Percentiles rank a stretch among this genome's conserved stretches.
These are phyloP conservation scores for Sinodicranocentrus sp. DNA, from an alignment of 2,888 invertebrate species.

Conservation along the genomic window DNA sequence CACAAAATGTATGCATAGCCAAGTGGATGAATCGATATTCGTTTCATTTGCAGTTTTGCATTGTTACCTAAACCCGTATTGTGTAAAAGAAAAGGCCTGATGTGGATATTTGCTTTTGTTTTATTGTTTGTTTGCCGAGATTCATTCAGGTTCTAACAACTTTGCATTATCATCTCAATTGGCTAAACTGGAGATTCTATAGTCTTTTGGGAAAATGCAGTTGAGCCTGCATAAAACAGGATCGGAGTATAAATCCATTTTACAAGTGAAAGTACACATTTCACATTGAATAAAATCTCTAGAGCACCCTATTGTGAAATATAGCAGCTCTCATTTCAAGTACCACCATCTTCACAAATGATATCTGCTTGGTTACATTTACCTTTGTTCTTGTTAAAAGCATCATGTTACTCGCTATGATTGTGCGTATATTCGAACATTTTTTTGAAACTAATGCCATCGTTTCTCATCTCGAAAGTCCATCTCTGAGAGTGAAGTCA, in stretches of 20 bases:
- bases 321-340: too few species aligned
- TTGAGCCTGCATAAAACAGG: neutral
- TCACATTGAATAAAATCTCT: neutral
- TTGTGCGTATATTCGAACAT: too few species aligned
- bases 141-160: neutral
- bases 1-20: too few species aligned
- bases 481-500: neutral
- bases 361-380: neutral
- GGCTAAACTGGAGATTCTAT: neutral
- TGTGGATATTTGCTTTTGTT: too few species aligned
- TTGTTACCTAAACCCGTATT: too few species aligned
- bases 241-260: neutral
- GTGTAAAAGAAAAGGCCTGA: too few species aligned
- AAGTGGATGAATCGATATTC: too few species aligned
- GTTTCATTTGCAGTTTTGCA: too few species aligned
- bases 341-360: neutral
- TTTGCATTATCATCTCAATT: neutral
- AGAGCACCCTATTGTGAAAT: too few species aligned
- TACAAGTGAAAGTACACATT: neutral
- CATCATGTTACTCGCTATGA: too few species aligned
- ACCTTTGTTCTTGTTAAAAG: neutral
- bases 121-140: neutral
- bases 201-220: neutral
- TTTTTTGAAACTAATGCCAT: too few species aligned
- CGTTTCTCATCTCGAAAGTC: too few species aligned